phyloP scores from a whole-genome alignment of 2,113 vertebrate species.

The Rostratula benghalensis region DNA sequence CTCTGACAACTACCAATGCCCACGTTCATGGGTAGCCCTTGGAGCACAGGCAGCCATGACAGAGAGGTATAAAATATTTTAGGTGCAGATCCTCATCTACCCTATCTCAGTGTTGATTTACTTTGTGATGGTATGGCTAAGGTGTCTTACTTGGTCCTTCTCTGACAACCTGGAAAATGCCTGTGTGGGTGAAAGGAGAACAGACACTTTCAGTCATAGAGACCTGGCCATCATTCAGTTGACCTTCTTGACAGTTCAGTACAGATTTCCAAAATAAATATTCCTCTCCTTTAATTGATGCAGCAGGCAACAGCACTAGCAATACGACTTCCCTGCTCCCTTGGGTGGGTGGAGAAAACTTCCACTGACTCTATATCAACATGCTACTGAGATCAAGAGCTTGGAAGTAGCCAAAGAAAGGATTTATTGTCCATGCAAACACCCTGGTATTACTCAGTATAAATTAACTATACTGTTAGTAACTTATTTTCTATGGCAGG shows the following conservation, averaged over 20 bases:
- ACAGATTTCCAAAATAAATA: neutral
- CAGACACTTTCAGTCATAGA: neutral
- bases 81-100: neutral
- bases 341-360: neutral
- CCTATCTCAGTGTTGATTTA: neutral
- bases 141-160: neutral
- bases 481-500: neutral
- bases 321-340: neutral
- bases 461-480: neutral
- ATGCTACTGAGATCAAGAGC: neutral
- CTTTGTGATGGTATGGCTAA: neutral
- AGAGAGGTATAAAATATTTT: neutral
- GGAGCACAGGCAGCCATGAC: neutral
- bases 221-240: neutral
- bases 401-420: neutral
- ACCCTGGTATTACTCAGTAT: neutral
- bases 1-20: neutral
- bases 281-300: neutral
- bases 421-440: neutral
- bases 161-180: neutral
- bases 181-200: neutral
- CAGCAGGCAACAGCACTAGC: neutral
- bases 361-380: neutral
- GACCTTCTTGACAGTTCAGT: neutral
- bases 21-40: neutral